These are phyloP conservation scores for Nothocercus nigrocapillus DNA, from an alignment of 2,113 vertebrate genomes.

Conservation along the genomic window DNA sequence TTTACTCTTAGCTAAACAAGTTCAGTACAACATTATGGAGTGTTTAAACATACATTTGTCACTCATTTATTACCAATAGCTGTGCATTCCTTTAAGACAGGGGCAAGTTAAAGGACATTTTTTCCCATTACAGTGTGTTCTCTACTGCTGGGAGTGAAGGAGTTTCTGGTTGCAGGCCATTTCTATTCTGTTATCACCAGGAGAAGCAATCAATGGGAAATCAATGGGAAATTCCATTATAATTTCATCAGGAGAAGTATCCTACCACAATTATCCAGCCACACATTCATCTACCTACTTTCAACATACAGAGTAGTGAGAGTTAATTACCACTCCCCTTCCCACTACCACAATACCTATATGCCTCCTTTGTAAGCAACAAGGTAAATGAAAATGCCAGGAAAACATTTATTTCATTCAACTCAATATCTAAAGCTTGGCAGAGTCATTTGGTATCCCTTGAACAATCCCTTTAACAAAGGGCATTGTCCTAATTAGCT, in stretches of 20 bases:
- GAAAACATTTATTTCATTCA: constrained; percentile 68
- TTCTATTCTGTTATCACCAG: neutral
- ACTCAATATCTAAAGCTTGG: constrained; percentile 66
- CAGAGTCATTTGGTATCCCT: constrained; percentile 66
- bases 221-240: neutral
- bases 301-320: neutral
- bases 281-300: neutral
- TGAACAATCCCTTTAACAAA: constrained; percentile 67
- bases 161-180: neutral
- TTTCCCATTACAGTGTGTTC: neutral
- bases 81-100: neutral
- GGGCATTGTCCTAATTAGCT: constrained; percentile 61
- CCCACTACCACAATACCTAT: constrained; percentile 45
- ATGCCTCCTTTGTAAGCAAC: constrained; percentile 62
- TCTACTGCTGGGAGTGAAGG: neutral
- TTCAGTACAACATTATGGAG: neutral
- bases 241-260: neutral
- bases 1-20: neutral
- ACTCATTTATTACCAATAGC: neutral
- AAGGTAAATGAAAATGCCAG: constrained; percentile 76
- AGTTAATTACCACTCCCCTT: constrained; percentile 61
- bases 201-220: neutral
- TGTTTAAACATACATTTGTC: neutral
- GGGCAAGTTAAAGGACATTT: neutral
- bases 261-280: neutral